These are phyloP conservation scores for Caloenas nicobarica DNA, from an alignment of 2,113 vertebrate species.

Conservation along the genomic window DNA sequence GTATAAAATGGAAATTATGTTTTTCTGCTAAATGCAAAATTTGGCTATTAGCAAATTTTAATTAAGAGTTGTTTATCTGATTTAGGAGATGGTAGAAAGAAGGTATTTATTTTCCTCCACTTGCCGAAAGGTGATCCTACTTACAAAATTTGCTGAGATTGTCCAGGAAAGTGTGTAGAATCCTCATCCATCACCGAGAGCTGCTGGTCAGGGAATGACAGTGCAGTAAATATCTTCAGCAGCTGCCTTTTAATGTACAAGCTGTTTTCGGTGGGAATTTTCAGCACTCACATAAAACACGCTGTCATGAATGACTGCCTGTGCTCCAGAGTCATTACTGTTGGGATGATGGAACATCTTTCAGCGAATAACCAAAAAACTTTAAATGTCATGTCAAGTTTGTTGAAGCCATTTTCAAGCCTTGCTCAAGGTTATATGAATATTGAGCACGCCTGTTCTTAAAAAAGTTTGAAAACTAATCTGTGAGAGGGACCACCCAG, in stretches of 20 bases:
- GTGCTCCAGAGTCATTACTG: slow-evolving; percentile 91
- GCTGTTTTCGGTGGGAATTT: slow-evolving; percentile 89
- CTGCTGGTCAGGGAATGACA: slow-evolving; percentile 89
- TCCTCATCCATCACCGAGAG: slow-evolving; percentile 89
- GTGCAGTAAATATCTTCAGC: slow-evolving; percentile 91
- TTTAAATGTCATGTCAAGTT: slow-evolving; percentile 94
- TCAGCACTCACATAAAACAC: slow-evolving; percentile 90
- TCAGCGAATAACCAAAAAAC: slow-evolving; percentile 88
- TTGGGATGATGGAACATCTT: slow-evolving; percentile 95
- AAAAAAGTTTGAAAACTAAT: slow-evolving; percentile 48
- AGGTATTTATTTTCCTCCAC: slow-evolving; percentile 71
- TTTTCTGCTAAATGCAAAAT: slow-evolving; percentile 47
- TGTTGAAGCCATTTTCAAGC: slow-evolving; percentile 83
- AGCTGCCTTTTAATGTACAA: slow-evolving; percentile 90
- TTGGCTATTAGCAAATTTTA: slow-evolving; percentile 51
- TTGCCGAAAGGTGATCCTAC: slow-evolving; percentile 82
- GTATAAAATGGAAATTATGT: background rate
- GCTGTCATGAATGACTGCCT: slow-evolving; percentile 94
- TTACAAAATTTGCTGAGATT: slow-evolving; percentile 83
- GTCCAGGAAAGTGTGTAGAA: slow-evolving; percentile 86
- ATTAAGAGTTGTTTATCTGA: slow-evolving; percentile 56
- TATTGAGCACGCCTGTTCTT: slow-evolving; percentile 79
- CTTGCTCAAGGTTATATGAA: slow-evolving; percentile 94
- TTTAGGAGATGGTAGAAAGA: slow-evolving; percentile 52
- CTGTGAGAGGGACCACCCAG: slow-evolving; percentile 15